Base-by-base conservation (phyloP, 2,888 invertebrate species). In the Pemphredon lugubris region DNA sequence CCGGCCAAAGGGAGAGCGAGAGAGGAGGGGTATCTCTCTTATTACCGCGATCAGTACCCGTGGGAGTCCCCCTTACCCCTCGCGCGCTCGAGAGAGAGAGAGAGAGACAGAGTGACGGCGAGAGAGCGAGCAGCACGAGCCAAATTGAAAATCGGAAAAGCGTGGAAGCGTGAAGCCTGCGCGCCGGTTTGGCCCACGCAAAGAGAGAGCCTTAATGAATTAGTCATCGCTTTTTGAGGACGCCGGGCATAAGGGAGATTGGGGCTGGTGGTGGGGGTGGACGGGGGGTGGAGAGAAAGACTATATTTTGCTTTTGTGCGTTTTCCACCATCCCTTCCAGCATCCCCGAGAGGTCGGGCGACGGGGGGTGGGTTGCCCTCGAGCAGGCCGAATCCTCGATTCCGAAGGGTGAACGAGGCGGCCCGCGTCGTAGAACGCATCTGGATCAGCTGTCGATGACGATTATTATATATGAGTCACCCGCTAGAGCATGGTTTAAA, bases 391-490 rank as follows among this genome's bases (percentile, higher is more conserved):
- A n/a, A n/a, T n/a, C n/a, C n/a, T n/a, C n/a, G n/a, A n/a, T n/a
- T n/a, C n/a, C n/a, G n/a, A n/a, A 77, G 66, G 72, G 69, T 50
- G 74, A 79, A 42, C 54, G 64, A 60, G 50, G n/a, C n/a, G n/a
- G 40, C 21, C 23, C 32, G 32, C 61, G 57, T 51, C 70, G 57
- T 64, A 63, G 66, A 53, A 55, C 79, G 82, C 79, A 83, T 84
- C 77, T 83, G 83, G 83, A 85, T 84, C 85, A 84, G 86, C 84
- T 85, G 85, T 85, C 85, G 86, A 86, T 86, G 83, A 86, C 86
- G 84, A 86, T 86, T 85, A 86, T 83, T 83, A 82, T 76, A 60
- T 75, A 77, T 86, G 86, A 86, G 80, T 86, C 86, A 86, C 81
- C 86, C 70, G 78, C 66, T 79, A 58, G 63, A 71, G 77, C 70